Evolutionary conservation across 2,113 vertebrate species (phyloP), one percentile per base, ranked within the genome.

Genomic region (Heterotilapia buettikoferi): DNA sequence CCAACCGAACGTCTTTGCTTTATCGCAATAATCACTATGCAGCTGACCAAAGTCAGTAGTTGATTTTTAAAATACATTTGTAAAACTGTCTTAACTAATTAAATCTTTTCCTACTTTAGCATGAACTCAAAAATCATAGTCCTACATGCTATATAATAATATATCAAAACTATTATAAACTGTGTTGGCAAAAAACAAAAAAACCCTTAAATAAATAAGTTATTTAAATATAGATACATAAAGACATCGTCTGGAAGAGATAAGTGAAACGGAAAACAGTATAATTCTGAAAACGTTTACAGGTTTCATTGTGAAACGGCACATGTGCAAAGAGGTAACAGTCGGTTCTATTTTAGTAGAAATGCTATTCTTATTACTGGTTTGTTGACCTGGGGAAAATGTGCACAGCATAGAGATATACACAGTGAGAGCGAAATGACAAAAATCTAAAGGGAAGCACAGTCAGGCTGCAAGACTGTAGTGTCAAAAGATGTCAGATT

Each of bases 241-340:
- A 71, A 63, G 84, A 93, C 94, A 90, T 78, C 92, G 45, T 84
- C 89, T 94, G 95, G 87, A 86, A 40, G 63, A 80, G 45, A 56
- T 19, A 6, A 83, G 78, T 84, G 88, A 52, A 82, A 84, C n/a
- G 3, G 31, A 12, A 73, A 40, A 76, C 7, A 31, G 7, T 8
- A 10, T 18, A 43, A 47, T 11, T 31, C 13, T 33, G 33, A 71
- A 88, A 86, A 66, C 11, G 33, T 9, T 52, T 13, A 29, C 10
- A 86, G 73, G 76, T 88, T 86, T 84, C 76, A 86, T 40, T 26
- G 43, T 86, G 59, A 90, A 88, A 91, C 68, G 59, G 73, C 40
- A 36, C 61, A 33, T 86, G 78, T 91, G 85, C 83, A 80, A 86
- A 88, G 13, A 81, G 38, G 50, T 38, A 90, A 85, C 38, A 86